A percentile compares a stretch with the other conserved stretches of the same genome.
phyloP scores from a whole-genome alignment of 2,797 vertebrate species.

The Clarias platycephalus region DNA sequence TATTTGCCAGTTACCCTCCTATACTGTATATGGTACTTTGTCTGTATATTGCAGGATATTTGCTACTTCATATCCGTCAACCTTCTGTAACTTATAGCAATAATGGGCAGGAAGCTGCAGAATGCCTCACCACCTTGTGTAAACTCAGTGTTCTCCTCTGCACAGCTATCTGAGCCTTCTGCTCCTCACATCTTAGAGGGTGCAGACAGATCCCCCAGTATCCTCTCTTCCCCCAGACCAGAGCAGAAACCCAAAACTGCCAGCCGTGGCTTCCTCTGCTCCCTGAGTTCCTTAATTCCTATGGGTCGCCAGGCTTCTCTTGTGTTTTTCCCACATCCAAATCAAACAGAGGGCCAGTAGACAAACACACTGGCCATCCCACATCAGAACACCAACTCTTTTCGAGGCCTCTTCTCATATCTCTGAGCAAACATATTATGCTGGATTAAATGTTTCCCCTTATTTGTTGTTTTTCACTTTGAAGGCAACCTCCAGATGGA shows the following conservation, averaged over 20 bases:
- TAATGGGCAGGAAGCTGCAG: slow-evolving; percentile 7
- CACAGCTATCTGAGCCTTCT: slow-evolving; percentile 13
- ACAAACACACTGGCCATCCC: slow-evolving; percentile 64
- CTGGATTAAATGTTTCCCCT: slow-evolving; percentile 78
- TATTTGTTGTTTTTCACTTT: slow-evolving; percentile 78
- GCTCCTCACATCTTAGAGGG: slow-evolving; percentile 25
- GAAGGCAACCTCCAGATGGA: slow-evolving; percentile 63
- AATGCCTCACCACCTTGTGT: slow-evolving; percentile 24
- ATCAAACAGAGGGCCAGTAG: slow-evolving; percentile 65
- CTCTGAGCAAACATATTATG: slow-evolving; percentile 76
- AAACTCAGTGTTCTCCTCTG: slow-evolving; percentile 12
- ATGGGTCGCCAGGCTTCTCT: slow-evolving; percentile 65
- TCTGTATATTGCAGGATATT: not conserved
- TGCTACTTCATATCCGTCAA: not conserved
- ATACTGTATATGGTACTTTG: not conserved
- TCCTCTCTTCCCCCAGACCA: slow-evolving; percentile 17
- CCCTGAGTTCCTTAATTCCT: slow-evolving; percentile 70
- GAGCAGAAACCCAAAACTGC: slow-evolving; percentile 67
- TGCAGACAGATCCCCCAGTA: slow-evolving; percentile 41
- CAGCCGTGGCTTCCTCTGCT: slow-evolving; percentile 67
- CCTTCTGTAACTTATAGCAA: slow-evolving; percentile 28
- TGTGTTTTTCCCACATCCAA: slow-evolving; percentile 69
- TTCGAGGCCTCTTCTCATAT: slow-evolving; percentile 68
- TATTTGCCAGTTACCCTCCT: not conserved
- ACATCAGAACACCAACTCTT: slow-evolving; percentile 71